Evolutionary conservation across 2,888 invertebrate genomes (phyloP).

Genomic region (Melinaea marsaeus): DNA sequence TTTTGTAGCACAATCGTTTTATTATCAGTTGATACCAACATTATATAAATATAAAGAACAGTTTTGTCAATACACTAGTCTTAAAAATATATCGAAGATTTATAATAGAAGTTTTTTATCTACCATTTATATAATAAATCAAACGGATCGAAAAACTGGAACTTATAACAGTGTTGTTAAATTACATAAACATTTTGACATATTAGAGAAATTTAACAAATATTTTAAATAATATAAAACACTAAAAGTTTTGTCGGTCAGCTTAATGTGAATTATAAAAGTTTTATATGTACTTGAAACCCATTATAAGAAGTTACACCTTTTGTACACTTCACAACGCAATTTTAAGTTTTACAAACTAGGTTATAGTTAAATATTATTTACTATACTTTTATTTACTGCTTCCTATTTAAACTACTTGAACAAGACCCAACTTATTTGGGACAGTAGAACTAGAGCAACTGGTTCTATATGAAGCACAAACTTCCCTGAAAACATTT

Average conservation of each 20-base stretch:
- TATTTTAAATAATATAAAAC: too few relatives aligned
- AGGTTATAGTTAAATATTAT: not conserved
- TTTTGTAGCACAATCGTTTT: constrained; percentile 74
- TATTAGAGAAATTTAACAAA: too few relatives aligned
- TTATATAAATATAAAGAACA: not conserved
- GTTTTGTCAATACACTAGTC: not conserved
- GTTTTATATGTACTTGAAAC: too few relatives aligned
- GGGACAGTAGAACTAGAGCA: constrained; percentile 46
- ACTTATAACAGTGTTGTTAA: too few relatives aligned
- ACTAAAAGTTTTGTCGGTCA: too few relatives aligned
- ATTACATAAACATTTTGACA: too few relatives aligned
- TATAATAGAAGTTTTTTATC: too few relatives aligned
- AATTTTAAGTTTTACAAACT: not conserved
- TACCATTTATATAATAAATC: too few relatives aligned
- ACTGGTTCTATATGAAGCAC: constrained; percentile 2
- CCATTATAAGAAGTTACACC: too few relatives aligned
- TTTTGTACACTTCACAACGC: not conserved
- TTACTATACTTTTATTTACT: constrained; percentile 41
- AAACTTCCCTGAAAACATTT: not conserved
- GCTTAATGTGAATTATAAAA: too few relatives aligned
- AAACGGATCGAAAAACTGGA: too few relatives aligned
- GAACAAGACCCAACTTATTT: constrained; percentile 65
- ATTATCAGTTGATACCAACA: constrained; percentile 18
- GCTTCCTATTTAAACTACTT: constrained; percentile 62
- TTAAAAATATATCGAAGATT: too few relatives aligned